These are phyloP conservation scores for cattle (Bos taurus) DNA, from an alignment of 2,113 vertebrate genomes.

Conservation along the genomic window ARS-UCD2.0 NC_037357.1:39117001-39117500, in stretches of 20 bases:
- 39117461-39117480: no score
- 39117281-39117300: background rate
- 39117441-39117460: no score
- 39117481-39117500: no score
- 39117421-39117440: no score
- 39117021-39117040: background rate
- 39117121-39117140: background rate
- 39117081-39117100: background rate
- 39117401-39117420: no score
- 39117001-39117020: background rate
- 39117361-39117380: no score
- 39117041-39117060: background rate
- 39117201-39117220: background rate
- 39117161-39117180: background rate
- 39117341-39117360: no score
- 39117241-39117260: background rate
- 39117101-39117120: background rate
- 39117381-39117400: no score
- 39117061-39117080: background rate
- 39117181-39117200: background rate
- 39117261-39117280: background rate
- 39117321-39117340: background rate
- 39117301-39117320: background rate
- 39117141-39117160: background rate
- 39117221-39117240: background rate